Percentiles rank a stretch among this genome's conserved stretches.
Conservation (phyloP, 2,888 invertebrate genomes). For the Limulus polyphemus region DNA sequence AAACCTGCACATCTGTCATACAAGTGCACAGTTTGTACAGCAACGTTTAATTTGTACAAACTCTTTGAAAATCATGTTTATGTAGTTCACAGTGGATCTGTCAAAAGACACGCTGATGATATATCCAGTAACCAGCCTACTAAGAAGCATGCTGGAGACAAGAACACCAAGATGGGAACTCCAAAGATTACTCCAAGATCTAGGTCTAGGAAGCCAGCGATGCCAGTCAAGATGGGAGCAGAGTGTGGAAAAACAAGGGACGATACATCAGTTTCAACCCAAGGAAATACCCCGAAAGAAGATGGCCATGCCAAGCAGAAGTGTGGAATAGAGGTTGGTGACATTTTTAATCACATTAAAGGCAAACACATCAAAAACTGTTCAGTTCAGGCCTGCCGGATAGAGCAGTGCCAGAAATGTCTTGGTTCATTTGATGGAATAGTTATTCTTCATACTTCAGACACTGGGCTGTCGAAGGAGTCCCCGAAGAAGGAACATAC, state of each 20-base stretch:
- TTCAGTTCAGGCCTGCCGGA: slow-evolving; percentile 24
- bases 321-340: slow-evolving; percentile 18
- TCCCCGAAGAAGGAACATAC: too few species aligned
- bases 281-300: neutral
- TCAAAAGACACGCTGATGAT: slow-evolving; percentile 20
- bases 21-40: slow-evolving; percentile 88
- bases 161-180: neutral
- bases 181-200: neutral
- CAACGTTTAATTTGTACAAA: slow-evolving; percentile 89
- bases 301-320: slow-evolving; percentile 11
- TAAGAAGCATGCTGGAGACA: neutral
- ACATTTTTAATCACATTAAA: slow-evolving; percentile 21
- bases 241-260: neutral
- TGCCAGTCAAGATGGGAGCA: neutral
- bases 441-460: slow-evolving; percentile 23
- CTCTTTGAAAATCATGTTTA: slow-evolving; percentile 89
- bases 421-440: slow-evolving; percentile 23
- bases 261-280: neutral
- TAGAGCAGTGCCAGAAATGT: slow-evolving; percentile 27
- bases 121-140: slow-evolving; percentile 4
- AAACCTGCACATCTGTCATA: slow-evolving; percentile 87
- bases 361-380: slow-evolving; percentile 24
- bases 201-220: neutral
- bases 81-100: slow-evolving; percentile 71
- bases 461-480: neutral